These are phyloP conservation scores for Pachyuromys duprasi DNA, from an alignment of 2,797 vertebrate genomes.

Conservation along the genomic window DNA sequence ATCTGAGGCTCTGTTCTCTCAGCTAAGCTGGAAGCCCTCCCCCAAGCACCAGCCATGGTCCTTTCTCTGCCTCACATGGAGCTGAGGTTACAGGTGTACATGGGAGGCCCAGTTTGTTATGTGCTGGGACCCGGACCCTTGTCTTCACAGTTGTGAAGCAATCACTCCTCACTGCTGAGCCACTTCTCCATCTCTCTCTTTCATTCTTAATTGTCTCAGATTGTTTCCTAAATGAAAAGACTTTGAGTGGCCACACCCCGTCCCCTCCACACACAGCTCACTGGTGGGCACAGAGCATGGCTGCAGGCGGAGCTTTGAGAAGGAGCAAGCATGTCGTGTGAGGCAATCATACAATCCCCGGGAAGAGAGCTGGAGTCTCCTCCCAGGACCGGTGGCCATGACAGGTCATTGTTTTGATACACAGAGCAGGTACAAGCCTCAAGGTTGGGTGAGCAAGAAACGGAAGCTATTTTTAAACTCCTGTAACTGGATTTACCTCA, in stretches of 20 bases:
- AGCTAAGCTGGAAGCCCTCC: not conserved
- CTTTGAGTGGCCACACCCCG: not conserved
- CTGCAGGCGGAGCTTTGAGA: not conserved
- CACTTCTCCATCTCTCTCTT: not conserved
- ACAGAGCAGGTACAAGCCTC: not conserved
- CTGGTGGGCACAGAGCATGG: not conserved
- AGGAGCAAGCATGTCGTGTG: not conserved
- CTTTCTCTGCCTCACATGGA: not conserved
- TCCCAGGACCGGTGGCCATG: not conserved
- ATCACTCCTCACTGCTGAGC: not conserved
- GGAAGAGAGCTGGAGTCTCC: not conserved
- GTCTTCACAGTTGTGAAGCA: not conserved
- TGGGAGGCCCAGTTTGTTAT: not conserved
- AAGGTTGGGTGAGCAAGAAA: slow-evolving; percentile 39
- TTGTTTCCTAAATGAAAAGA: not conserved
- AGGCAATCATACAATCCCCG: not conserved
- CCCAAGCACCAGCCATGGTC: not conserved
- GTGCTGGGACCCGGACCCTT: too few species aligned
- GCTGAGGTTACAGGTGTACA: not conserved
- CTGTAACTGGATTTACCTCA: slow-evolving; percentile 38
- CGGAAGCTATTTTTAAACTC: not conserved
- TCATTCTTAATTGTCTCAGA: not conserved
- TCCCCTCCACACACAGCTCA: not conserved
- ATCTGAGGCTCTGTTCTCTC: not conserved
- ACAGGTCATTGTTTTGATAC: not conserved